These are phyloP conservation scores for Bolinopsis microptera DNA, from an alignment of 37 sponge, comb jelly and placozoan species.

Conservation along the genomic window DNA sequence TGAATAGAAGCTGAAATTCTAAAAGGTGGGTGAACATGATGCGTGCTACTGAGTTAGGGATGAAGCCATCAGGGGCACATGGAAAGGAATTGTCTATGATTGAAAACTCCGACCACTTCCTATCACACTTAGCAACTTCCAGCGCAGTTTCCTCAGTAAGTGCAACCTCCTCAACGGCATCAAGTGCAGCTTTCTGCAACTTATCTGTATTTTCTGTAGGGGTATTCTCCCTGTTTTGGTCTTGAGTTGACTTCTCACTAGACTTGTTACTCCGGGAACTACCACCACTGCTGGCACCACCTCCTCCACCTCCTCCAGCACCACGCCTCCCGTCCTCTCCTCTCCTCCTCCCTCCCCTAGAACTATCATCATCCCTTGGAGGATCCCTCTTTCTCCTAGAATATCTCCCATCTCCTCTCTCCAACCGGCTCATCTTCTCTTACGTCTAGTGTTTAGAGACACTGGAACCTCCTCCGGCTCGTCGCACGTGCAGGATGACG, in stretches of 20 bases:
- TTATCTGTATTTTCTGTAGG: background rate
- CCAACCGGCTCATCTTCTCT: slow-evolving; percentile 49
- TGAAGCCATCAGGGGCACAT: slow-evolving; percentile 19
- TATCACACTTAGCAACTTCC: background rate
- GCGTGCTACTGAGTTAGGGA: slow-evolving; percentile 42
- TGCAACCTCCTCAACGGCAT: background rate
- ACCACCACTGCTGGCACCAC: background rate
- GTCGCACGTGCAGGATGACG: background rate
- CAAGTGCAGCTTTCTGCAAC: slow-evolving; percentile 2
- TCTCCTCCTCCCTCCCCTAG: background rate
- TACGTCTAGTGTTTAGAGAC: background rate
- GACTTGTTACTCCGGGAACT: background rate
- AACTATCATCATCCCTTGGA: slow-evolving; percentile 26
- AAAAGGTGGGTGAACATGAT: slow-evolving; percentile 34
- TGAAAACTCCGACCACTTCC: background rate
- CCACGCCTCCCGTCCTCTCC: background rate
- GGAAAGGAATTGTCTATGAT: slow-evolving; percentile 21
- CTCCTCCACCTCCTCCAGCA: background rate
- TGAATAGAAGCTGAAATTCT: background rate
- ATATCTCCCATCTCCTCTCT: slow-evolving; percentile 50
- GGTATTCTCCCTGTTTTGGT: background rate
- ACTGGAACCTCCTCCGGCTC: background rate
- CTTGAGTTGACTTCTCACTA: background rate
- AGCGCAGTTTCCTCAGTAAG: background rate
- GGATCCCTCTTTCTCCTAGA: slow-evolving; percentile 23